Conservation (phyloP, 2,888 invertebrate species). For the Metallyticus violacea region DNA sequence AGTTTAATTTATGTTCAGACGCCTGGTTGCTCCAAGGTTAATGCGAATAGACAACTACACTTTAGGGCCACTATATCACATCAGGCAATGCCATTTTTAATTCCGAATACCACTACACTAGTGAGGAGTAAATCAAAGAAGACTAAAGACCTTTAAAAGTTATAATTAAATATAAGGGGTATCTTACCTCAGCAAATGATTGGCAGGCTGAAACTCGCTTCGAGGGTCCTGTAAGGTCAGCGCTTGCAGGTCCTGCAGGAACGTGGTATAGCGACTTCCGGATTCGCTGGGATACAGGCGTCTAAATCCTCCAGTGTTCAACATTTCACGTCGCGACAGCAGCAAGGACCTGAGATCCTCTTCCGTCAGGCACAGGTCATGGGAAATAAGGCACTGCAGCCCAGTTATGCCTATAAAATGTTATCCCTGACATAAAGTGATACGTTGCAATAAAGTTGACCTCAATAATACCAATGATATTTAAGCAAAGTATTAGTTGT, state of each 20-base stretch:
- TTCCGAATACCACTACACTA: no score
- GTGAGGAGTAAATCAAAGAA: no score
- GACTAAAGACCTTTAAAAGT: no score
- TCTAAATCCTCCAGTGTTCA: slow-evolving; percentile 39
- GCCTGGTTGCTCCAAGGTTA: no score
- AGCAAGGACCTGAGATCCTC: slow-evolving; percentile 41
- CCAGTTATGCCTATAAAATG: slow-evolving; percentile 34
- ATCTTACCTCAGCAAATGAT: slow-evolving; percentile 17
- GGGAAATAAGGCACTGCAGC: slow-evolving; percentile 40
- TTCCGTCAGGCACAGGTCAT: slow-evolving; percentile 41
- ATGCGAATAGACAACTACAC: no score
- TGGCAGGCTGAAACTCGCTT: slow-evolving; percentile 5
- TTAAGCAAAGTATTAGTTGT: not conserved
- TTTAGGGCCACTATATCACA: no score
- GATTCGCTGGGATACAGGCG: slow-evolving; percentile 33
- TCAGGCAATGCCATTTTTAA: no score
- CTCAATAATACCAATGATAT: not conserved
- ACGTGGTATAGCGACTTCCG: slow-evolving; percentile 15
- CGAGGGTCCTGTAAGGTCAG: slow-evolving; percentile 4
- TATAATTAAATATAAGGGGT: not conserved
- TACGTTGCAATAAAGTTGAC: not conserved
- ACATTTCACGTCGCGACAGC: slow-evolving; percentile 40
- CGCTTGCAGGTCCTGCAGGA: slow-evolving; percentile 6
- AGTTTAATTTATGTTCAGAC: no score
- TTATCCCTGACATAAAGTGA: not conserved